These are phyloP conservation scores for Phlogophora meticulosa DNA, from an alignment of 2,888 invertebrate genomes.

Conservation along the genomic window DNA sequence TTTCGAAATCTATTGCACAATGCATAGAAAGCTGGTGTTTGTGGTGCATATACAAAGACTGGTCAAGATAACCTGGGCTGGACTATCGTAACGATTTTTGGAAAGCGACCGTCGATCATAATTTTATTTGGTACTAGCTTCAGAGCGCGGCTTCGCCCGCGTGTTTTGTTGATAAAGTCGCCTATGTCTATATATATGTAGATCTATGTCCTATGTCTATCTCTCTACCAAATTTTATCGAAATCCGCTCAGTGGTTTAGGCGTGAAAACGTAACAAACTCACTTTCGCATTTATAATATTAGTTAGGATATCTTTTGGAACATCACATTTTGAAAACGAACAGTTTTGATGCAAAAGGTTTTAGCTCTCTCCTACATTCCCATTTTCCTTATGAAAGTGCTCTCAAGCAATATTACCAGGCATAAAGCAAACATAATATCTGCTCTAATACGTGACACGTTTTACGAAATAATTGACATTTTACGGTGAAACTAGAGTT, in stretches of 20 bases:
- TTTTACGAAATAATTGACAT: constrained; percentile 24
- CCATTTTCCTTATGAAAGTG: constrained; percentile 10
- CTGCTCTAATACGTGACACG: constrained; percentile 1
- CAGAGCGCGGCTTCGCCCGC: too few species aligned
- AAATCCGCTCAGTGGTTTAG: too few species aligned
- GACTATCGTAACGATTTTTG: constrained; percentile 1
- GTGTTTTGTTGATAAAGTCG: too few species aligned
- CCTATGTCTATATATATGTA: too few species aligned
- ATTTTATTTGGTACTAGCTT: too few species aligned
- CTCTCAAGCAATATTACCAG: not conserved
- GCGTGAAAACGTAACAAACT: too few species aligned
- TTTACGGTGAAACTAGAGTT: constrained; percentile 22
- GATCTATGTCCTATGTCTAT: too few species aligned
- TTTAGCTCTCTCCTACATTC: too few species aligned
- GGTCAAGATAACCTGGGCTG: constrained; percentile 21
- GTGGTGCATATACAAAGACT: constrained; percentile 41
- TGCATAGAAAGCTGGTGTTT: constrained; percentile 57
- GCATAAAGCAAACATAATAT: constrained; percentile 14
- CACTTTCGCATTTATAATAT: too few species aligned
- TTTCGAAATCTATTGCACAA: constrained; percentile 60
- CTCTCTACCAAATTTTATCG: too few species aligned
- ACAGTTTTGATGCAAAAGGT: not conserved
- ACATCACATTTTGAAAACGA: not conserved
- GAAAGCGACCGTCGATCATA: not conserved
- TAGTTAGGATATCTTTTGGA: not conserved